phyloP scores from a whole-genome alignment of 2,113 vertebrate species.

The Lagopus leucura region DNA sequence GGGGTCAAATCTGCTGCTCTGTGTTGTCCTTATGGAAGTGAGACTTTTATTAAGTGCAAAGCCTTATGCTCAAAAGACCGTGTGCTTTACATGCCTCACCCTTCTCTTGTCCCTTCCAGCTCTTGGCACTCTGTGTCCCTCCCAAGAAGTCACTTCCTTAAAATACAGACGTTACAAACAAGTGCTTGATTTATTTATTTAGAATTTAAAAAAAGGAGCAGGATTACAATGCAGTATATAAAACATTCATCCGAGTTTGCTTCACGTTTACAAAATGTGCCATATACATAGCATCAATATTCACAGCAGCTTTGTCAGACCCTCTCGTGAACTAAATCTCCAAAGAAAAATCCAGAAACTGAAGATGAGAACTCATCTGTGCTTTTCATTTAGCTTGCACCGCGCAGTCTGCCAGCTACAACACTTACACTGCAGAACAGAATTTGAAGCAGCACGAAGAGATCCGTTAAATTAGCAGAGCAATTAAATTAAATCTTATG shows the following conservation, averaged over 20 bases:
- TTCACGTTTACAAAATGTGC: conserved; percentile 15
- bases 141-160: neutral
- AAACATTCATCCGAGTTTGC: conserved; percentile 22
- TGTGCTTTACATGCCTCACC: neutral
- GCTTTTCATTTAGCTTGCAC: neutral
- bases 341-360: neutral
- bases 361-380: neutral
- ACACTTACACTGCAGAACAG: fast-evolving
- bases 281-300: neutral
- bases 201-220: conserved; percentile 46
- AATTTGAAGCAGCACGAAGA: neutral
- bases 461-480: neutral
- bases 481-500: neutral
- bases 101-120: neutral
- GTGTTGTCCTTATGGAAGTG: no score
- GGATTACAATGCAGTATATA: conserved; percentile 47
- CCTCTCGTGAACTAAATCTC: neutral
- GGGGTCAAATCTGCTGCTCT: neutral
- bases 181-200: conserved; percentile 56
- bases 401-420: fast-evolving
- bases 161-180: neutral
- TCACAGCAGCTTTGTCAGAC: neutral
- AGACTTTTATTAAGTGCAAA: neutral
- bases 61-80: neutral
- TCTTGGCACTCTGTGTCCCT: neutral